Evolutionary conservation across 2,888 invertebrate species (phyloP), one percentile per base, ranked within the genome.

Genomic region (Endomychus coccineus): DNA sequence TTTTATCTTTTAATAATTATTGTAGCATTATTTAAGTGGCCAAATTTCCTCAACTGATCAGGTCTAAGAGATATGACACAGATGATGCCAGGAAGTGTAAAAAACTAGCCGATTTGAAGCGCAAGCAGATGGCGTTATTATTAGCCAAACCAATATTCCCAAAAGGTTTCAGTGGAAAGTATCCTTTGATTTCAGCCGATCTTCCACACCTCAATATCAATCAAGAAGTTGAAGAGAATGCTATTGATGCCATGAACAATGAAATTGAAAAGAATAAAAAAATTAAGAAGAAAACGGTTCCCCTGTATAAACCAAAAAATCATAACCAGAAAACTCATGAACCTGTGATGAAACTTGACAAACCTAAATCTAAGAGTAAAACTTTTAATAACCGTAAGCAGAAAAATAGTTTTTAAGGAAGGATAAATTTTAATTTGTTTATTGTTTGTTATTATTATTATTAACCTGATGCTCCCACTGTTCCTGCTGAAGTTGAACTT

Each of bases 121-220:
- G 70, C 36, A 70, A 71, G 34, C 71, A 76, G 14, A 56, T 83
- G 3, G 61, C 64, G 7, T 44, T 61, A 0, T 52, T 80, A 30
- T 52, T 84, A 11, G 58, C 68, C 0, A 71, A 74, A 25, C 78
- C 80, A 0, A 55, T 83, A 19, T 79, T 83, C 50, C 81, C 83
- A 0, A 71, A 66, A 52, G 80, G 80, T 0, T 80, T 80, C 56
- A 80, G 76, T 36, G 79, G 75, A 49, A 77, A 74, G 51, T 78
- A 74, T 58, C 73, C 75, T 2, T 62, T 70, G 0, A 58, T 55
- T 42, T 46, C 55, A 2, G 48, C 55, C 1, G 49, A 55, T 17
- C 27, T 27, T 7, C 29, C 27, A 4, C 36, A 39, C 9, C 5
- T 27, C 4, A 22, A 27, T 32, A 13, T 31, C 3, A 39, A 33